Evolutionary conservation across 2,888 invertebrate genomes (phyloP).

Genomic region (Amiota mariae): DNA sequence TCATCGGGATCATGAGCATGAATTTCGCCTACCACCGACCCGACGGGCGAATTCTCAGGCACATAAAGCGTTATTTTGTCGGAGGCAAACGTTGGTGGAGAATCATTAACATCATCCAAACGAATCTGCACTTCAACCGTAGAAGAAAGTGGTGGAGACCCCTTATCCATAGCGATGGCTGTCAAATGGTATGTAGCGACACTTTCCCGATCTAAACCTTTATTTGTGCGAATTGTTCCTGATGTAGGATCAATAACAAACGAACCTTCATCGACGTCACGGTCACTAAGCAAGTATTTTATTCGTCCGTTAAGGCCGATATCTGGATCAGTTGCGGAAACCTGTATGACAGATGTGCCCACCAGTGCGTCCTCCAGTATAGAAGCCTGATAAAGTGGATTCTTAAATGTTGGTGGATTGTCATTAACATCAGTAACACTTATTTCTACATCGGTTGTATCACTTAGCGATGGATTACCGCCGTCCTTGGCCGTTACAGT

Average conservation of each 20-base stretch:
- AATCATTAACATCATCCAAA: conserved; percentile 92
- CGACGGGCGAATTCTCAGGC: conserved; percentile 96
- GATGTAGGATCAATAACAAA: conserved; percentile 94
- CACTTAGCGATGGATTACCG: conserved; percentile 90
- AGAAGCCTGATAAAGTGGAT: conserved; percentile 85
- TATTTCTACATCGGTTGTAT: conserved; percentile 96
- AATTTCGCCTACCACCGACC: conserved; percentile 93
- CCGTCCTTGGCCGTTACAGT: conserved; percentile 95
- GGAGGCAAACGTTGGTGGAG: conserved; percentile 90
- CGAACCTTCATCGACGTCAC: conserved; percentile 87
- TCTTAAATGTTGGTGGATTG: conserved; percentile 90
- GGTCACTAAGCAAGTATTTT: conserved; percentile 83
- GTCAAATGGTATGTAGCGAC: conserved; percentile 88
- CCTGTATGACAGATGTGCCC: conserved; percentile 84
- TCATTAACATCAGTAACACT: conserved; percentile 97
- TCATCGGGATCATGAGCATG: conserved; percentile 94
- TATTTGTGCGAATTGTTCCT: conserved; percentile 92
- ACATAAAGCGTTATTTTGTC: conserved; percentile 92
- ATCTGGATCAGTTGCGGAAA: conserved; percentile 88
- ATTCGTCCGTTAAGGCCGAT: conserved; percentile 90
- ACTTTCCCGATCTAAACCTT: conserved; percentile 92
- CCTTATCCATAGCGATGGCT: conserved; percentile 92
- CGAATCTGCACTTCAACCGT: conserved; percentile 84
- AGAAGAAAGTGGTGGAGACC: conserved; percentile 84
- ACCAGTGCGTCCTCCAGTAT: conserved; percentile 91